phyloP scores from a whole-genome alignment of 2,888 invertebrate genomes.

The Siphonodentalium dalli region DNA sequence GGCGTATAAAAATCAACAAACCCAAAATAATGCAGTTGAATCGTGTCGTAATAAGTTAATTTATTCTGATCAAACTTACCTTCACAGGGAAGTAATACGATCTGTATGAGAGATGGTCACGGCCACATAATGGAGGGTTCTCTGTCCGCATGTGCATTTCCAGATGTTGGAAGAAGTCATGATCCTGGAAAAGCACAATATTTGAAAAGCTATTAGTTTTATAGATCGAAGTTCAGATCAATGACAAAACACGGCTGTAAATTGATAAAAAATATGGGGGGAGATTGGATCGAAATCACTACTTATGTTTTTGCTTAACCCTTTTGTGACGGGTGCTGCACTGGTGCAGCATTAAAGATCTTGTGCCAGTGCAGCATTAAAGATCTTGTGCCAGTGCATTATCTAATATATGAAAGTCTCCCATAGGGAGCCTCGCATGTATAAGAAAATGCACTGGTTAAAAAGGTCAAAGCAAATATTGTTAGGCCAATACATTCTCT shows the following conservation, averaged over 20 bases:
- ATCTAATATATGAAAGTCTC: too few relatives aligned
- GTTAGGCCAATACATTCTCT: too few relatives aligned
- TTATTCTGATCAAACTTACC: conserved; percentile 68
- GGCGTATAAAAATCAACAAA: too few relatives aligned
- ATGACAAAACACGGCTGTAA: neutral
- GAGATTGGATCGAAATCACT: neutral
- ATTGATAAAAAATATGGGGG: neutral
- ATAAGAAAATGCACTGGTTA: too few relatives aligned
- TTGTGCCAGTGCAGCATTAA: too few relatives aligned
- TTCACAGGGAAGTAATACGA: conserved; percentile 98
- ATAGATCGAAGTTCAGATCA: too few relatives aligned
- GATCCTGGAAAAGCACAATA: conserved; percentile 73
- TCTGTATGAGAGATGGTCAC: conserved; percentile 96
- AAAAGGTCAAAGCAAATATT: too few relatives aligned
- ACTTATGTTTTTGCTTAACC: neutral
- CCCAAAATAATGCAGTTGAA: neutral
- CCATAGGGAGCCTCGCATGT: too few relatives aligned
- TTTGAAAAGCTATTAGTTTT: neutral
- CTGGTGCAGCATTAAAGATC: too few relatives aligned
- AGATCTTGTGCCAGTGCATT: too few relatives aligned
- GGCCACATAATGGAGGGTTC: conserved; percentile 92
- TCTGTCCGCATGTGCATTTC: conserved; percentile 99
- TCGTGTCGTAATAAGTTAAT: neutral
- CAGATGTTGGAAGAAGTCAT: conserved; percentile 98
- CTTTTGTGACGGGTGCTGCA: neutral